These are phyloP conservation scores for Pagrus major DNA, from an alignment of 2,113 vertebrate genomes.

Conservation along the genomic window DNA sequence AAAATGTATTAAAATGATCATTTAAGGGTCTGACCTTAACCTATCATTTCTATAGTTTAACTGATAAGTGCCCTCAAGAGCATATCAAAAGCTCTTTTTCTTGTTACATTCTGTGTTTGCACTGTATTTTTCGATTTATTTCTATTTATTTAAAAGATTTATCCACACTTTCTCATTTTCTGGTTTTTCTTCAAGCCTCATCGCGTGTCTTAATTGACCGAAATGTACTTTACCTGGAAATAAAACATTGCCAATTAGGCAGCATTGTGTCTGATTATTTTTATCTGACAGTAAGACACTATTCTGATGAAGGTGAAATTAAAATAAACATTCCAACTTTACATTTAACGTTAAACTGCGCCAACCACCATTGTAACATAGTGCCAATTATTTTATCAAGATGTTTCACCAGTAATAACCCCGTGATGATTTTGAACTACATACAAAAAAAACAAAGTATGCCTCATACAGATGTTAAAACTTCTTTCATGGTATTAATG, in stretches of 20 bases:
- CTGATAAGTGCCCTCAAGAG: neutral
- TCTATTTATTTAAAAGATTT: too few species aligned
- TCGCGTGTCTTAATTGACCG: neutral
- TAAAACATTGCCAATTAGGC: neutral
- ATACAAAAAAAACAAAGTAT: too few species aligned
- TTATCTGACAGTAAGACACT: too few species aligned
- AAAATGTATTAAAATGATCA: conserved; percentile 2
- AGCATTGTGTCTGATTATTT: neutral
- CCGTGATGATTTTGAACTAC: neutral
- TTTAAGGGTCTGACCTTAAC: neutral
- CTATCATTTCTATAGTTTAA: neutral
- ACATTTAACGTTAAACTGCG: neutral
- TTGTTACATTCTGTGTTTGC: neutral
- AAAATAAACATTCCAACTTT: neutral
- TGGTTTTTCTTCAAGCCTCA: neutral
- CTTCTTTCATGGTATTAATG: too few species aligned
- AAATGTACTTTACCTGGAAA: neutral
- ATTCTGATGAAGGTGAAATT: neutral
- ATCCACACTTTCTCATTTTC: neutral
- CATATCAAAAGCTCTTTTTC: neutral
- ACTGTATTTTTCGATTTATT: too few species aligned
- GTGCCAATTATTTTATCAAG: neutral
- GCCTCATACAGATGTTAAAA: neutral
- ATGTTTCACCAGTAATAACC: neutral
- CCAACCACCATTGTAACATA: neutral